These are phyloP conservation scores for Stenchaetothrips biformis DNA, from an alignment of 2,888 invertebrate genomes.

Conservation along the genomic window DNA sequence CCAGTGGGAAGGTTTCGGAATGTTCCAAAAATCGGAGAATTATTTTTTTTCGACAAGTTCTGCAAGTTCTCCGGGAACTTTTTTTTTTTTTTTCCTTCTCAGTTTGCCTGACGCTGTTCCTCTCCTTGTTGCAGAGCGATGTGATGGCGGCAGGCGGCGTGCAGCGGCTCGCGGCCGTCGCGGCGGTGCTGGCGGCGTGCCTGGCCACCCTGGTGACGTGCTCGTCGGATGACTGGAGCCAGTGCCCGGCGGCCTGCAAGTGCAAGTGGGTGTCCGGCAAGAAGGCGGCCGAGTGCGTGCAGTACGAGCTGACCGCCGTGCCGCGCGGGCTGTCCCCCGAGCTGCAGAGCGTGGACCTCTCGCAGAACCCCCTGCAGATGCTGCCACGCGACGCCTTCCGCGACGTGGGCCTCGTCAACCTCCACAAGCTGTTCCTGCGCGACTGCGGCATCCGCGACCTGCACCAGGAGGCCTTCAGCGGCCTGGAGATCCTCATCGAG, in stretches of 20 bases:
- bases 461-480: slow-evolving; percentile 69
- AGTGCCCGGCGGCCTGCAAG: slow-evolving; percentile 64
- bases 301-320: slow-evolving; percentile 60
- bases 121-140: slow-evolving; percentile 28
- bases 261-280: slow-evolving; percentile 84
- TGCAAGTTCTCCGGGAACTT: no score
- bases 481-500: slow-evolving; percentile 55
- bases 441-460: slow-evolving; percentile 69
- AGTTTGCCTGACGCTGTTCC: no score
- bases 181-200: slow-evolving; percentile 49
- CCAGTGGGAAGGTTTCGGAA: no score
- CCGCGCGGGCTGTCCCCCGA: slow-evolving; percentile 69
- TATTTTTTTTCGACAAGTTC: no score
- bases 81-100: no score
- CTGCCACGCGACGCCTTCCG: slow-evolving; percentile 64
- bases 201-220: slow-evolving; percentile 34
- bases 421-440: slow-evolving; percentile 72
- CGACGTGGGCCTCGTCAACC: slow-evolving; percentile 64
- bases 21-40: no score
- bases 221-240: slow-evolving; percentile 48
- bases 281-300: slow-evolving; percentile 75
- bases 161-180: slow-evolving; percentile 42
- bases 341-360: slow-evolving; percentile 59
- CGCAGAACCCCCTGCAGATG: slow-evolving; percentile 62
- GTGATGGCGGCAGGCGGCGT: slow-evolving; percentile 35